Evolutionary conservation across 1,140 invertebrate genomes (phyloP).

Genomic region (Leptoteleia sp.): DNA sequence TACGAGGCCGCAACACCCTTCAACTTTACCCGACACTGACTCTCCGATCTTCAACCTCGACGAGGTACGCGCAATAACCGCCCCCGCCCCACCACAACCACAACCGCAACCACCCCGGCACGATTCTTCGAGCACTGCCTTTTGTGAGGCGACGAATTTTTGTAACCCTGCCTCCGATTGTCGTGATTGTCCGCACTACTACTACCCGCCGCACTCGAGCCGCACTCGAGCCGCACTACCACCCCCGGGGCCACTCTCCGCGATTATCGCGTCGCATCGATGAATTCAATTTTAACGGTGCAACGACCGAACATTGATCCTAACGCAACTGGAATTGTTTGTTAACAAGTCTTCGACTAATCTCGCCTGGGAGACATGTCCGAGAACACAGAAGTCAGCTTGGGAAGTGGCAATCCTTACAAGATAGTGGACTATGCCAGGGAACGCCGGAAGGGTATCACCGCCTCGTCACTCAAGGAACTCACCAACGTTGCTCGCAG

Average conservation of each 20-base stretch:
- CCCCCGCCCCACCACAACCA: too few species aligned
- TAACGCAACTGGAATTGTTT: slow-evolving; percentile 1
- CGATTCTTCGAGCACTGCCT: slow-evolving; percentile 59
- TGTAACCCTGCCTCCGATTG: too few species aligned
- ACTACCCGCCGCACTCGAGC: too few species aligned
- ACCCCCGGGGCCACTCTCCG: too few species aligned
- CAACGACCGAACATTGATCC: neutral
- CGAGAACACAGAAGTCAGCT: slow-evolving; percentile 66
- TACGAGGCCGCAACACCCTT: neutral
- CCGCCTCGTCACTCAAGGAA: slow-evolving; percentile 88
- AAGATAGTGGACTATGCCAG: slow-evolving; percentile 87
- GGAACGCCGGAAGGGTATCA: slow-evolving; percentile 89
- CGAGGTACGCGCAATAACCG: neutral
- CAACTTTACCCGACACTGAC: neutral
- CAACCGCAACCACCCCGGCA: too few species aligned
- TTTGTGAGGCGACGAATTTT: too few species aligned
- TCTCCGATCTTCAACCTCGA: neutral
- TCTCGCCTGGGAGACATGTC: slow-evolving; percentile 61
- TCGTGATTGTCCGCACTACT: too few species aligned
- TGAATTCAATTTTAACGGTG: too few species aligned
- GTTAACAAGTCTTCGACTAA: neutral
- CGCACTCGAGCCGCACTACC: too few species aligned
- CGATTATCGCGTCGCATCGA: too few species aligned
- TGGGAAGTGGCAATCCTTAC: slow-evolving; percentile 81
- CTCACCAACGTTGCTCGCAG: slow-evolving; percentile 82